These are phyloP conservation scores for Pycnomerus fuliginosus DNA, from an alignment of 2,888 invertebrate species.

Conservation along the genomic window DNA sequence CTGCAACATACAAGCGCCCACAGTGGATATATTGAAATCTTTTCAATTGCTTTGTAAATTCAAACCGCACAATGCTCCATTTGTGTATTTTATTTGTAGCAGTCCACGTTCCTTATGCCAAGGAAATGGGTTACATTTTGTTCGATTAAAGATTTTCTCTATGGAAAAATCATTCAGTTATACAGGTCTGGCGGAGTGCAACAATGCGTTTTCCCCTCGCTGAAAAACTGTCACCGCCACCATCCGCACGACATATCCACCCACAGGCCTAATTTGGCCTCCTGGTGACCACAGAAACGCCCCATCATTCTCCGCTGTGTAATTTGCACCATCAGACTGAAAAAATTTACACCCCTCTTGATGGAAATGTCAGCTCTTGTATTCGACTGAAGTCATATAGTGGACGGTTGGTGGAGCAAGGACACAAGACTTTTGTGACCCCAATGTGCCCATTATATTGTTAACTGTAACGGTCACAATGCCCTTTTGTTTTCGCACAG, in stretches of 20 bases:
- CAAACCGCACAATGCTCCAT: conserved; percentile 51
- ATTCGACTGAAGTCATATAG: conserved; percentile 11
- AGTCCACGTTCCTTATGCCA: conserved; percentile 45
- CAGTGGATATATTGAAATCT: conserved; percentile 53
- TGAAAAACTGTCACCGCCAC: not conserved
- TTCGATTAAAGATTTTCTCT: conserved; percentile 50
- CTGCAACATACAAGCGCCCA: conserved; percentile 49
- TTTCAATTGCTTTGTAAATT: conserved; percentile 56
- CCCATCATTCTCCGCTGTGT: conserved; percentile 11
- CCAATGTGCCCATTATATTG: conserved; percentile 43
- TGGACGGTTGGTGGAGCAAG: conserved; percentile 37
- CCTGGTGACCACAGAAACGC: conserved; percentile 10
- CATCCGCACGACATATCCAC: no score
- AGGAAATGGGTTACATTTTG: conserved; percentile 52
- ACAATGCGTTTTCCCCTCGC: not conserved
- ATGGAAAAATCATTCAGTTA: conserved; percentile 42
- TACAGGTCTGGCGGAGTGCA: conserved; percentile 17
- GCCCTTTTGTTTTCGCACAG: conserved; percentile 45
- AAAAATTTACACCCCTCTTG: conserved; percentile 17
- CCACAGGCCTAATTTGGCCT: conserved; percentile 18
- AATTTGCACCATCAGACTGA: conserved; percentile 11
- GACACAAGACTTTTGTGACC: conserved; percentile 42
- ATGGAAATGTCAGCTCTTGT: conserved; percentile 18
- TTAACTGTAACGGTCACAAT: conserved; percentile 50
- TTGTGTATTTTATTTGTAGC: conserved; percentile 54